phyloP scores from a whole-genome alignment of 37 sponge, comb jelly and placozoan species.

The Beroe forskalii region DNA sequence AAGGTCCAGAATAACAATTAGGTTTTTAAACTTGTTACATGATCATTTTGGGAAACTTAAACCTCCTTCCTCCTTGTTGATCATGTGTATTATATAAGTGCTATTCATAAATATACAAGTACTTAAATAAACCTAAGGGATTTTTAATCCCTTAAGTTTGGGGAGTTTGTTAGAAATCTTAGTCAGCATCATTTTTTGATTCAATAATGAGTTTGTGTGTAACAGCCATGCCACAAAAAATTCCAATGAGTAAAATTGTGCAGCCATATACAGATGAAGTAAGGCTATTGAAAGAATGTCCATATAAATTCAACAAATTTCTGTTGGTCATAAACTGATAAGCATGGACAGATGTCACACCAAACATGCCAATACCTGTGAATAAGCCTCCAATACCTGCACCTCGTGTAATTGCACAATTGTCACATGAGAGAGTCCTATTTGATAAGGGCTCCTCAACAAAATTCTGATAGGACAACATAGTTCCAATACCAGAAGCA shows the following conservation, averaged over 20 bases:
- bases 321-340: not conserved
- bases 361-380: constrained; percentile 33
- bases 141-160: not conserved
- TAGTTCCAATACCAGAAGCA: not conserved
- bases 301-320: not conserved
- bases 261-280: not conserved
- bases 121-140: no score
- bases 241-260: not conserved
- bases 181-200: not conserved
- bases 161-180: not conserved
- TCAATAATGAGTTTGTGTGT: not conserved
- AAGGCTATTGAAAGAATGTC: not conserved
- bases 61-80: no score
- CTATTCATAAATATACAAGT: no score
- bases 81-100: no score
- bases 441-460: not conserved
- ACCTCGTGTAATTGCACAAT: not conserved
- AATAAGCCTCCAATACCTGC: not conserved
- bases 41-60: no score
- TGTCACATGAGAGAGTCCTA: not conserved
- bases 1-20: no score
- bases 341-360: constrained; percentile 4
- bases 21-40: no score
- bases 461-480: not conserved
- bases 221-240: constrained; percentile 7